Conservation (phyloP, 2,113 vertebrate species). For the Geothlypis trichas region DNA sequence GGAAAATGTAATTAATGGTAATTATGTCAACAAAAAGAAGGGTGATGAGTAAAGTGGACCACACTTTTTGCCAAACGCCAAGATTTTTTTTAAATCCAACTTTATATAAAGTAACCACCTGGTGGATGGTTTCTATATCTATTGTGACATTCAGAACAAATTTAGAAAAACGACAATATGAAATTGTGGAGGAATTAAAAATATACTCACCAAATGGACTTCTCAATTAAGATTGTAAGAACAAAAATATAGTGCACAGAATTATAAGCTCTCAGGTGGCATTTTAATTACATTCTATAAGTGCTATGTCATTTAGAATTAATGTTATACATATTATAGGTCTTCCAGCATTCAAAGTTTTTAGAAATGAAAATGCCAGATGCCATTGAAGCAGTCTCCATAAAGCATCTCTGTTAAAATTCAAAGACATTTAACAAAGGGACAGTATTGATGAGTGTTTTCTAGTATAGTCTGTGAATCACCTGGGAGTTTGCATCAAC, state of each 20-base stretch:
- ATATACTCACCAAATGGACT: neutral
- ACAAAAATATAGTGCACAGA: neutral
- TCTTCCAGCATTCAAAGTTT: neutral
- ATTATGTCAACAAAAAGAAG: neutral
- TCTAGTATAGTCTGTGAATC: neutral
- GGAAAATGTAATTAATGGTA: neutral
- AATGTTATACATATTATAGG: neutral
- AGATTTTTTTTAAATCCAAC: neutral
- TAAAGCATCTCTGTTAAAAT: neutral
- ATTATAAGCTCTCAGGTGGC: neutral
- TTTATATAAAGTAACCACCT: neutral
- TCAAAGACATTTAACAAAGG: neutral
- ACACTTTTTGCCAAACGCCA: neutral
- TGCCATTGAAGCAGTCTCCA: neutral
- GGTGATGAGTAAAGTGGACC: neutral
- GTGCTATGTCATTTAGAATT: neutral
- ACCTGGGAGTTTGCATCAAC: neutral
- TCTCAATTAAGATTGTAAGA: neutral
- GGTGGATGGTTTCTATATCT: neutral
- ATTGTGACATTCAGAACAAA: neutral
- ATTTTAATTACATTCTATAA: neutral
- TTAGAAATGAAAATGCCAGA: neutral
- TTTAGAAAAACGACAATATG: neutral
- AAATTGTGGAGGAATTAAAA: neutral
- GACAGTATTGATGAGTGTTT: neutral